Evolutionary conservation across 2,113 vertebrate genomes (phyloP).

Genomic region (Coptodon bakossiorum): DNA sequence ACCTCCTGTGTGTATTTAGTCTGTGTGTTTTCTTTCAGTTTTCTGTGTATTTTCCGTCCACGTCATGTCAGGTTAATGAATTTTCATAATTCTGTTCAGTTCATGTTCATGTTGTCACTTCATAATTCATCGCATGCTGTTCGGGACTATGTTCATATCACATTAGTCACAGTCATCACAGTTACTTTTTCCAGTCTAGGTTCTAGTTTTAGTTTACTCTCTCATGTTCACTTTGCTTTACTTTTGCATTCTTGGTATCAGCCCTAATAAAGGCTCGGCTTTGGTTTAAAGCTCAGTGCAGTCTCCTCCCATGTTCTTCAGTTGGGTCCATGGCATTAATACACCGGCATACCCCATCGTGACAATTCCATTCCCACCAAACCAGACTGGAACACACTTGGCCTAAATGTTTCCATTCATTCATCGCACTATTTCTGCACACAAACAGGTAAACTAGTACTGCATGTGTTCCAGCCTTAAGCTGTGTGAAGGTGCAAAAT

Average conservation of each 20-base stretch:
- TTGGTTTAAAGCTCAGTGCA: background rate
- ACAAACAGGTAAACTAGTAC: background rate
- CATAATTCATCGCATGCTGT: background rate
- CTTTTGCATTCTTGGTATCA: background rate
- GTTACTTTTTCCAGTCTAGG: background rate
- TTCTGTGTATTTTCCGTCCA: background rate
- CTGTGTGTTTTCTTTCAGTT: background rate
- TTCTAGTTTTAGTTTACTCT: background rate
- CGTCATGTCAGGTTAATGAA: fast-evolving
- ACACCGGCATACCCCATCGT: background rate
- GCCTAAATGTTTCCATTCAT: background rate
- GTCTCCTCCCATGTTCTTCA: background rate
- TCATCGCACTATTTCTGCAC: background rate
- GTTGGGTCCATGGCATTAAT: background rate
- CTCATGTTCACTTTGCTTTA: background rate
- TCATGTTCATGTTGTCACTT: background rate
- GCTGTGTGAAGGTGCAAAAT: background rate
- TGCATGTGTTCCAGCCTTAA: background rate
- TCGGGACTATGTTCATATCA: too few relatives aligned
- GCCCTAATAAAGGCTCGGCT: background rate
- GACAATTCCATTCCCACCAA: background rate
- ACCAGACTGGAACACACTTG: fast-evolving
- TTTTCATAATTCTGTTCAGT: background rate
- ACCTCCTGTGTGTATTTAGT: too few relatives aligned
- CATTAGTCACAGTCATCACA: background rate